A percentile compares a stretch with the other conserved stretches of the same genome.
Conservation (phyloP, 2,797 vertebrate genomes). For the Tiaroga cobitis region DNA sequence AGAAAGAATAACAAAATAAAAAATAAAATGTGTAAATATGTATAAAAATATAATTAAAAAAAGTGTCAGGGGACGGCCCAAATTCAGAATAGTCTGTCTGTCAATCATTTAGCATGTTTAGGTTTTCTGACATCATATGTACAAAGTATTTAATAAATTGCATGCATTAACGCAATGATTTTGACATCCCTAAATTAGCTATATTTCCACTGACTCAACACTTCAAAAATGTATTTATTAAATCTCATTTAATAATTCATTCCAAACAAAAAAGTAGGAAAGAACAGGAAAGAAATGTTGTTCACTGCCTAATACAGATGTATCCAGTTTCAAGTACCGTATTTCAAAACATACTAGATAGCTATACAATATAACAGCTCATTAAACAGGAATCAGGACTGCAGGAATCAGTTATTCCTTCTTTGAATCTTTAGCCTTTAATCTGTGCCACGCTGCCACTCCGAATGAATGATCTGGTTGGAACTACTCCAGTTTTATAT, state of each 20-base stretch:
- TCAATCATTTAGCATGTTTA: background rate
- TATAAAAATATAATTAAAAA: background rate
- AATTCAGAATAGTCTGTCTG: background rate
- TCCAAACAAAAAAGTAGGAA: background rate
- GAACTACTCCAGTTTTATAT: constrained; percentile 85
- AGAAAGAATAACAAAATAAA: background rate
- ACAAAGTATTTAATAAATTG: background rate
- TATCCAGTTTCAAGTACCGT: background rate
- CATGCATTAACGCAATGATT: background rate
- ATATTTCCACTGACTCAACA: background rate
- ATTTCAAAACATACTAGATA: background rate
- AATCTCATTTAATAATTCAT: background rate
- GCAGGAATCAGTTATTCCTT: background rate
- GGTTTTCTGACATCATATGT: background rate
- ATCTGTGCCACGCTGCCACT: constrained; percentile 2
- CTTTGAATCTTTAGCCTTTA: constrained; percentile 22
- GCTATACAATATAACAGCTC: background rate
- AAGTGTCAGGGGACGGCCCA: too few relatives aligned
- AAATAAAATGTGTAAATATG: background rate
- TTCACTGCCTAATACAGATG: background rate
- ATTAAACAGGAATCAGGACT: background rate
- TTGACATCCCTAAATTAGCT: background rate
- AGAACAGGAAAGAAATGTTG: background rate
- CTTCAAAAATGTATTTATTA: background rate
- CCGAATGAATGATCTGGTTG: constrained; percentile 52